These are phyloP conservation scores for Meganola albula DNA, from an alignment of 2,888 invertebrate genomes.

Conservation along the genomic window DNA sequence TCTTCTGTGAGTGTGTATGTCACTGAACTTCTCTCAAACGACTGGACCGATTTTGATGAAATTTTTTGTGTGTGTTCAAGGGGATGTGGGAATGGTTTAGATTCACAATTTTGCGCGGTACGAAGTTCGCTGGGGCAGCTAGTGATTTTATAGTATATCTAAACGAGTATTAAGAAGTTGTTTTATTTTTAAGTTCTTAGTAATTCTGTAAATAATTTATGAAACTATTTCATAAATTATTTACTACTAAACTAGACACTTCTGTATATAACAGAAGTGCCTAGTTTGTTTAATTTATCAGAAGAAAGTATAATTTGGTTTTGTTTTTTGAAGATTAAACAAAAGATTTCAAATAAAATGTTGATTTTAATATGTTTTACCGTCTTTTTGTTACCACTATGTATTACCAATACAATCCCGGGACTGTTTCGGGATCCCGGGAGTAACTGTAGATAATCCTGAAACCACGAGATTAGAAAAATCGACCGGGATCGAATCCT, in stretches of 20 bases:
- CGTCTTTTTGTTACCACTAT: background rate
- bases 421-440: background rate
- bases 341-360: background rate
- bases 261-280: no score
- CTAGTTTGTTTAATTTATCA: background rate
- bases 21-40: no score
- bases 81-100: no score
- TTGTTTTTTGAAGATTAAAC: background rate
- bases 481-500: constrained; percentile 1
- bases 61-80: no score
- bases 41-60: no score
- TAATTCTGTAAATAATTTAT: background rate
- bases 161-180: background rate
- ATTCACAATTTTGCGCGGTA: no score
- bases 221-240: no score
- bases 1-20: no score
- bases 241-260: no score
- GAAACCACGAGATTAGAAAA: constrained; percentile 1
- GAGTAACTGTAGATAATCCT: background rate
- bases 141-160: background rate
- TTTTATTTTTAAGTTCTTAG: background rate
- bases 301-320: background rate
- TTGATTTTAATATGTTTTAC: background rate
- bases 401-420: background rate
- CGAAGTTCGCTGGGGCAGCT: no score